Base-by-base conservation (phyloP, 2,113 vertebrate genomes). In the Octodon degus region DNA sequence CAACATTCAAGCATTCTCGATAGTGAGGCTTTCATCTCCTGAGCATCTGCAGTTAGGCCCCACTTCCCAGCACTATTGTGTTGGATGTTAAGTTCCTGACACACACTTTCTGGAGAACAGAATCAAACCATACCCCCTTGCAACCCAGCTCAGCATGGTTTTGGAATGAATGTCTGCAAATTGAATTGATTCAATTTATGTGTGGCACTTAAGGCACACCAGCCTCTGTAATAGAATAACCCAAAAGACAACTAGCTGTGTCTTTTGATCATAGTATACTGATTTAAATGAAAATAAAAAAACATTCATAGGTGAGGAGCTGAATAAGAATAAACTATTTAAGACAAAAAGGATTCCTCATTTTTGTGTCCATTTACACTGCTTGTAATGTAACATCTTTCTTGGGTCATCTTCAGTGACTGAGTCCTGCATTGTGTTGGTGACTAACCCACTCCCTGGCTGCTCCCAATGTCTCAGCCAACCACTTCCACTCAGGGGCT, bases 221-320 rank as follows among this genome's bases (percentile, higher is more conserved):
- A 27, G 27, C 3, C 30, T 16, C 22, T 37, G 1, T 40, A 79
- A 62, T 19, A 43, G 2, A 55, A 43, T 62, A 34, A 62, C 8
- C 24, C 60, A 80, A 53, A 95, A 72, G 53, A 83, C 27, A 90
- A 70, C 34, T 50, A 32, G 55, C 37, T 79, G 30, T 43, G 24
- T 82, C 65, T 60, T 94, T 92, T 81, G 85, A 53, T 80, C 72
- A 82, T 19, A 87, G 47, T 32, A 89, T 60, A 10, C 3, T 76
- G 65, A 43, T 63, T 86, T 82, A 84, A 72, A 68, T 24, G 16
- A 25, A 95, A 85, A 9, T 43, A n/a, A 82, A 89, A 89, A 90
- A 91, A 16, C 16, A 20, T 74, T 86, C n/a, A 2, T 25, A 55
- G 17, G 50, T 77, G 62, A 95, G 85, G 53, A 79, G 25, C 25